Evolutionary conservation across 2,797 vertebrate species (phyloP).

Genomic region (Smutsia gigantea): DNA sequence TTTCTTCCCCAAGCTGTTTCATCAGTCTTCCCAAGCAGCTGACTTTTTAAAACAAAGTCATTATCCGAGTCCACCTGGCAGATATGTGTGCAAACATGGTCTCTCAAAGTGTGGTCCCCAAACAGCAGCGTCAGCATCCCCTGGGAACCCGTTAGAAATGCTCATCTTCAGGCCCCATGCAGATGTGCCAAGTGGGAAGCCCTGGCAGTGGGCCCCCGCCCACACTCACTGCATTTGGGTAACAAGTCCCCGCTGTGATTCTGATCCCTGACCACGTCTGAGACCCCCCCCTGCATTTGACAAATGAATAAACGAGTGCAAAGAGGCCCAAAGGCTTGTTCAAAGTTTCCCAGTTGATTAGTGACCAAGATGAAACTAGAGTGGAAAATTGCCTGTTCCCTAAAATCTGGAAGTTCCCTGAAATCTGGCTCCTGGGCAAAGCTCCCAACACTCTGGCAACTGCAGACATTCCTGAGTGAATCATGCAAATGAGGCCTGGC

Average conservation of each 20-base stretch:
- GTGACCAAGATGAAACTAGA: not conserved
- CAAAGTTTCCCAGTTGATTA: too few relatives aligned
- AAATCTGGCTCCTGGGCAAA: not conserved
- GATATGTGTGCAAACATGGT: not conserved
- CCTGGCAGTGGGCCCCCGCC: too few relatives aligned
- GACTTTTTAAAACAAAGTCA: not conserved
- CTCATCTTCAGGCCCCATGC: not conserved
- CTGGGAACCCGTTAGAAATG: not conserved
- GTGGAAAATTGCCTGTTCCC: not conserved
- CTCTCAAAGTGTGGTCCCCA: not conserved
- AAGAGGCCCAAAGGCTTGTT: not conserved
- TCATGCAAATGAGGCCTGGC: fast-evolving
- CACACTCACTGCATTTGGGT: fast-evolving
- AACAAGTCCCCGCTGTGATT: not conserved
- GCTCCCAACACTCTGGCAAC: not conserved
- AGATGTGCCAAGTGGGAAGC: not conserved
- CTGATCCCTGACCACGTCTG: not conserved
- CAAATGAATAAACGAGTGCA: not conserved
- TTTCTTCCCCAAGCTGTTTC: not conserved
- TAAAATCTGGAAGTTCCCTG: not conserved
- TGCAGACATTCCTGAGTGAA: not conserved
- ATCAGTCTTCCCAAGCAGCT: not conserved
- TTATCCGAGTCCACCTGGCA: not conserved
- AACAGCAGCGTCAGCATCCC: not conserved
- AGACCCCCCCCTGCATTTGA: not conserved